Percentiles rank a stretch among this genome's conserved stretches.
Conservation (phyloP, 2,797 vertebrate species). For the Ptychadena robeensis region DNA sequence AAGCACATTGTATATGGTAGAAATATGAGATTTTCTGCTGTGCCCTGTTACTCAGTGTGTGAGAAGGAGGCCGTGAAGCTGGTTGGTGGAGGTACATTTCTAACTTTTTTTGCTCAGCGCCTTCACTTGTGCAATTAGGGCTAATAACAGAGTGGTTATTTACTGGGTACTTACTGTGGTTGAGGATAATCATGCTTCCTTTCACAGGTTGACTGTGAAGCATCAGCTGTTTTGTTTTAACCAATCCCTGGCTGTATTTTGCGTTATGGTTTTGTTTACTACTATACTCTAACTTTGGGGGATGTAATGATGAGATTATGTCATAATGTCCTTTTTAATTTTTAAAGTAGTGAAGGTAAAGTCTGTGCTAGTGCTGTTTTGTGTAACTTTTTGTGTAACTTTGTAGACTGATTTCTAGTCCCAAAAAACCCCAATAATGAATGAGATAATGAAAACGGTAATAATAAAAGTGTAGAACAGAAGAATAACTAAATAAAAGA, state of each 20-base stretch:
- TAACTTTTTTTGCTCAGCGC: conserved; percentile 54
- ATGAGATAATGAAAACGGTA: too few species aligned
- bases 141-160: conserved; percentile 26
- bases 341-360: neutral
- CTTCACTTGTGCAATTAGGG: conserved; percentile 34
- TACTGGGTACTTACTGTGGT: conserved; percentile 33
- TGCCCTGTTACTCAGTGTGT: conserved; percentile 49
- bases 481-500: too few species aligned
- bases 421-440: too few species aligned
- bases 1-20: conserved; percentile 51
- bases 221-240: neutral
- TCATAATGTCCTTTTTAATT: conserved; percentile 14
- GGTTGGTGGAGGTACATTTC: conserved; percentile 55
- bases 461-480: neutral
- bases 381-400: neutral
- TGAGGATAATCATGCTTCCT: conserved; percentile 34
- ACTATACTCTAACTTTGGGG: conserved; percentile 16
- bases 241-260: conserved; percentile 14
- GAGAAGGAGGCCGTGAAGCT: conserved; percentile 54
- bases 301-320: conserved; percentile 8
- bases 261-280: conserved; percentile 11
- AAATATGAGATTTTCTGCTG: conserved; percentile 54
- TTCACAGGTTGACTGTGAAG: conserved; percentile 22
- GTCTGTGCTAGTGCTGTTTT: neutral
- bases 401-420: neutral